Percentiles rank a stretch among this genome's conserved stretches.
phyloP scores from a whole-genome alignment of 1,140 invertebrate genomes.

The Rhyzopertha dominica region DNA sequence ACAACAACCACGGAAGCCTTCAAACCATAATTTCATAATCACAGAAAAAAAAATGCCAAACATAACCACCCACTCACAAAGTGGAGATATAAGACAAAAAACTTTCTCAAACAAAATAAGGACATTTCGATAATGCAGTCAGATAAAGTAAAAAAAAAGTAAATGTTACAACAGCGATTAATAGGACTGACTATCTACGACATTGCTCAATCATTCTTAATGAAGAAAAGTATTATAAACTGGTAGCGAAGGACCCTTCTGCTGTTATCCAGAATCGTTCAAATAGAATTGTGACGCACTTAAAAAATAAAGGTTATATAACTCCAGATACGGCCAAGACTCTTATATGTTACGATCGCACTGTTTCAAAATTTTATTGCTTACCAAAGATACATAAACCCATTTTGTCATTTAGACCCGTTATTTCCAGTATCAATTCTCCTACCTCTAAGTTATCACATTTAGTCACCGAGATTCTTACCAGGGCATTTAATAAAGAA shows the following conservation, averaged over 20 bases:
- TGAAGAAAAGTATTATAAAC: slow-evolving; percentile 5
- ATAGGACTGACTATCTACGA: too few species aligned
- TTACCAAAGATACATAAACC: slow-evolving; percentile 8
- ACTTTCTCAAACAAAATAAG: too few species aligned
- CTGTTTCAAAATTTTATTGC: slow-evolving; percentile 4
- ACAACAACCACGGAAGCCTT: too few species aligned
- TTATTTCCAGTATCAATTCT: slow-evolving; percentile 1
- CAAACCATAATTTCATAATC: too few species aligned
- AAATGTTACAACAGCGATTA: too few species aligned
- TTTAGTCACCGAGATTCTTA: not conserved
- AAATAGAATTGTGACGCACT: not conserved
- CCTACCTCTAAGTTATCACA: slow-evolving; percentile 3
- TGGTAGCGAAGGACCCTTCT: slow-evolving; percentile 1
- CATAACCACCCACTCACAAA: too few species aligned
- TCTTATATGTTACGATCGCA: slow-evolving; percentile 2
- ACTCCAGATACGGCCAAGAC: slow-evolving; percentile 2
- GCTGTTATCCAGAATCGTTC: not conserved
- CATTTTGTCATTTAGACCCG: slow-evolving; percentile 3
- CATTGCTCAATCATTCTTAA: not conserved
- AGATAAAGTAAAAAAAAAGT: too few species aligned
- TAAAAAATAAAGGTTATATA: slow-evolving; percentile 1
- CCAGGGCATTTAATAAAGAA: not conserved
- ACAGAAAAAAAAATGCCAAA: too few species aligned
- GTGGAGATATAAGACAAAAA: too few species aligned
- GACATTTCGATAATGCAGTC: too few species aligned